Conservation (phyloP, 2,888 invertebrate genomes). For the Allygus modestus region DNA sequence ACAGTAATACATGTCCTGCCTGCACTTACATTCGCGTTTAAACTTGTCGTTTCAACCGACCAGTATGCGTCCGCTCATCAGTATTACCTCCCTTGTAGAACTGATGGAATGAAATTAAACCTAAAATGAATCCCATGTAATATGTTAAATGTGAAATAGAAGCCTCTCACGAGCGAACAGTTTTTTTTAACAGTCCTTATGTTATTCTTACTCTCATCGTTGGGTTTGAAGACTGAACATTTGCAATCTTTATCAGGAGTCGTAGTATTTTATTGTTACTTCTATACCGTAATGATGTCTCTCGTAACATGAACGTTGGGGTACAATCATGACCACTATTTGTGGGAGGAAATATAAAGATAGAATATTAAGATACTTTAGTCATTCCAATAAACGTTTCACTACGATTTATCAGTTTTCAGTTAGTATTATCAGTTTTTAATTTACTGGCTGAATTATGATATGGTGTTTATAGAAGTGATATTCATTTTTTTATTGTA, state of each 20-base stretch:
- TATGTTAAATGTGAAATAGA: too few relatives aligned
- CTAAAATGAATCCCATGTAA: too few relatives aligned
- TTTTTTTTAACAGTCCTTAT: background rate
- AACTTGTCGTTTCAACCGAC: background rate
- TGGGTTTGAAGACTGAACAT: background rate
- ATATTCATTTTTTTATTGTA: too few relatives aligned
- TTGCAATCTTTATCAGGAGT: conserved; percentile 26
- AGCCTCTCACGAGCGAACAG: too few relatives aligned
- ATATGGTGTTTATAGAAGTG: too few relatives aligned
- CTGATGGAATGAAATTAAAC: too few relatives aligned
- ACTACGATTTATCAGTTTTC: too few relatives aligned
- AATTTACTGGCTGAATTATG: too few relatives aligned
- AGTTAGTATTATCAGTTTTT: too few relatives aligned
- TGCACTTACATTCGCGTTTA: conserved; percentile 36
- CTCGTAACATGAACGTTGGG: background rate
- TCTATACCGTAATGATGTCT: background rate
- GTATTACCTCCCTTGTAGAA: background rate
- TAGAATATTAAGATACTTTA: too few relatives aligned
- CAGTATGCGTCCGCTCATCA: background rate
- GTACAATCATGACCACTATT: background rate
- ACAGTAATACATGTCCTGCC: conserved; percentile 35
- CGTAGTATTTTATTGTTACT: conserved; percentile 42
- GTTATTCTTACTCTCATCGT: background rate
- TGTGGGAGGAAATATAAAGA: too few relatives aligned
- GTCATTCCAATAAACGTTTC: too few relatives aligned